Conservation (phyloP, 1,140 invertebrate species). For the Steinernema feltiae region DNA sequence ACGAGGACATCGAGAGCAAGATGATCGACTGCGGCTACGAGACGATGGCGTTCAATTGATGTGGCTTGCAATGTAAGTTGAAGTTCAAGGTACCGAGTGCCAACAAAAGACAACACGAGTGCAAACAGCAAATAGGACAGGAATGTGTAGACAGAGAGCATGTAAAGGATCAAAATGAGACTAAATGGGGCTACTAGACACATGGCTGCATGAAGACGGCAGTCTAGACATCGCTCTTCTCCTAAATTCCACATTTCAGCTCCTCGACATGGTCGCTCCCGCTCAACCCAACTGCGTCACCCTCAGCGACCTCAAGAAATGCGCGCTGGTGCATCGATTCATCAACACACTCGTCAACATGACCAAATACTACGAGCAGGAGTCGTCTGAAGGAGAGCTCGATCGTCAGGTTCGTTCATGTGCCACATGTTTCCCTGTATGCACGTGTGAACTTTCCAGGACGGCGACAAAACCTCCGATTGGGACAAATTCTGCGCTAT, state of each 20-base stretch:
- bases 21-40: conserved; percentile 94
- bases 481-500: conserved; percentile 97
- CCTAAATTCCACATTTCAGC: conserved; percentile 64
- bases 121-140: too few relatives aligned
- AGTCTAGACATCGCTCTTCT: too few relatives aligned
- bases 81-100: background rate
- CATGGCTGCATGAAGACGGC: too few relatives aligned
- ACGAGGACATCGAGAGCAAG: conserved; percentile 91
- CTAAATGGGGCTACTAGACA: too few relatives aligned
- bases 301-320: conserved; percentile 81
- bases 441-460: background rate
- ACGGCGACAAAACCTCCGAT: conserved; percentile 75
- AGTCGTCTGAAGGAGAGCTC: conserved; percentile 88
- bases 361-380: conserved; percentile 97
- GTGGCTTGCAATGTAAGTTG: conserved; percentile 82
- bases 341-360: conserved; percentile 99
- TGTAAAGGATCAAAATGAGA: too few relatives aligned
- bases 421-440: too few relatives aligned
- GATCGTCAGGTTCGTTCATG: conserved; percentile 65
- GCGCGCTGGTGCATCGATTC: conserved; percentile 91
- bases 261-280: conserved; percentile 93
- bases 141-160: too few relatives aligned
- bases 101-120: conserved; percentile 7
- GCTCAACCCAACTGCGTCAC: conserved; percentile 67
- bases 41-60: conserved; percentile 89